phyloP scores from a whole-genome alignment of 1,140 invertebrate genomes.

The Bombus consobrinus region DNA sequence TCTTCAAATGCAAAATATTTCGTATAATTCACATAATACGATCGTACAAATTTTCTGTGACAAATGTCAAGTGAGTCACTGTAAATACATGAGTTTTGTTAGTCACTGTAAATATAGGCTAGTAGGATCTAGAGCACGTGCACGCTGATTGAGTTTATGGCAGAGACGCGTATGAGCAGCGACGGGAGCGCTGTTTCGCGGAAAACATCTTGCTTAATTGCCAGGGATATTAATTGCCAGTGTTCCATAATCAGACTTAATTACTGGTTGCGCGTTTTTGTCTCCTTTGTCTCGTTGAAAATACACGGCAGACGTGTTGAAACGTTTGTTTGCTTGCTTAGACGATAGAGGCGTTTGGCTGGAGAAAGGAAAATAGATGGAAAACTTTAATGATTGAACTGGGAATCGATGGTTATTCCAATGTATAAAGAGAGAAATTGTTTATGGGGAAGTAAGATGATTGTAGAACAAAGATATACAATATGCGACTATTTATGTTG shows the following conservation, averaged over 20 bases:
- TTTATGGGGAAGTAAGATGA: too few relatives aligned
- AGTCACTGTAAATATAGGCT: too few relatives aligned
- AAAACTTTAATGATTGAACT: not conserved
- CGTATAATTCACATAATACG: too few relatives aligned
- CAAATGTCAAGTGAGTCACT: not conserved
- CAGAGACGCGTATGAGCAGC: not conserved
- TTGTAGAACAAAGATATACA: too few relatives aligned
- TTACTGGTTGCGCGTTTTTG: not conserved
- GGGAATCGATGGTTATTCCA: too few relatives aligned
- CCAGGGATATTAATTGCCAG: conserved; percentile 1
- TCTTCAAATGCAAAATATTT: too few relatives aligned
- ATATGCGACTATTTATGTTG: too few relatives aligned
- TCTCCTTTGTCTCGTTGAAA: not conserved
- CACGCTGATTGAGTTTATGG: not conserved
- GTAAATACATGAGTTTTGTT: too few relatives aligned
- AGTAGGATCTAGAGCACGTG: not conserved
- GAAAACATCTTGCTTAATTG: not conserved
- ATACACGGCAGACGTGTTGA: not conserved
- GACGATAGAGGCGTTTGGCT: not conserved
- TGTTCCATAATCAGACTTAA: not conserved
- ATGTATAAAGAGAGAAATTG: not conserved
- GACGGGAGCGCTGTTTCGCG: not conserved
- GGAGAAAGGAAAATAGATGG: not conserved
- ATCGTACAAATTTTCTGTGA: too few relatives aligned
- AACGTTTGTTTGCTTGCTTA: not conserved